Base-by-base conservation (phyloP, 2,888 invertebrate genomes). In the Petrolisthes cinctipes region DNA sequence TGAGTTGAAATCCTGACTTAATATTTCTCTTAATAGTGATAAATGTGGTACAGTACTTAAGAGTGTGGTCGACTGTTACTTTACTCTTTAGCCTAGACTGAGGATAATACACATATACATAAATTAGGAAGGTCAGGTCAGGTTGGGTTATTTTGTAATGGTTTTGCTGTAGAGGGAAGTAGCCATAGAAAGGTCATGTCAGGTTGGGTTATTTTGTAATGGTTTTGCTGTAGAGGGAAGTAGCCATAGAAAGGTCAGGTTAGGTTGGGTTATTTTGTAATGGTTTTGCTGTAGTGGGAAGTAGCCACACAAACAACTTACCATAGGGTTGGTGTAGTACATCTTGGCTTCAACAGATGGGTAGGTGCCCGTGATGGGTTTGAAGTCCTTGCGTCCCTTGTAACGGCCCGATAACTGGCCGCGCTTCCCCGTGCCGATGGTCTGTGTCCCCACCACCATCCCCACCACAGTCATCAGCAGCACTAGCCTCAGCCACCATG, bases 391-490 rank as follows among this genome's bases (percentile, higher is more conserved):
- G 92, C 94, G 96, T 91, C 96, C 96, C 92, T 94, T 97, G 89
- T 95, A 94, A 1, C 94, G 94, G 92, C 94, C 94, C 6, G 94
- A 94, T 88, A 95, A 95, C 94, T 94, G 95, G 81, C 95, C 95
- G 90, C 95, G 95, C 92, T 83, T 91, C 73, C 82, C 91, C 85
- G 86, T 83, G 66, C 86, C 86, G 51, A 86, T 86, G 56, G 86
- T 86, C 53, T 86, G 80, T 68, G 83, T 83, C 0, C 76, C 83
- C 56, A 83, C 51, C 14, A 82, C 78, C 6, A 79, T 51, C 54
- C 82, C 76, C 51, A 86, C n/a, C 68, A 86, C 4, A 9, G 73
- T 56, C 37, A 86, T 68, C 14, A 83, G 20, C 57, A 79, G 56
- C 71, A 83, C 51, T 7, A 71, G 37, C 56, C 56, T 83, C 54